Percentiles rank a stretch among this genome's conserved stretches.
These are phyloP conservation scores for Anneissia japonica DNA, from an alignment of 35 echinoderm and acorn worm species.

Conservation along the genomic window DNA sequence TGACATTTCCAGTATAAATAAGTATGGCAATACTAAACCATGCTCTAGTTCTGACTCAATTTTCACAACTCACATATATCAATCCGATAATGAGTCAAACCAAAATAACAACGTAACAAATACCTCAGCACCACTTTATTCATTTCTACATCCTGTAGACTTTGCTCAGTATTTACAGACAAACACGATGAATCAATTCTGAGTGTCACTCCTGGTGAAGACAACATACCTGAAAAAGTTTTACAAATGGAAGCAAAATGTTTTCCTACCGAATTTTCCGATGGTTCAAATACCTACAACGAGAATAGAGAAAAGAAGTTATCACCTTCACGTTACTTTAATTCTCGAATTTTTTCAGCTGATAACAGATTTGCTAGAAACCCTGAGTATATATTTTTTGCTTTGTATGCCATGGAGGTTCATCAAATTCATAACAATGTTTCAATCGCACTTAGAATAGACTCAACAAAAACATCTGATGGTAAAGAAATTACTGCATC, in stretches of 20 bases:
- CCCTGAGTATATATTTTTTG: no score
- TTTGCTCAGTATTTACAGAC: neutral
- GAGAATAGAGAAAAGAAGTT: neutral
- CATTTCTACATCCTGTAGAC: conserved; percentile 21
- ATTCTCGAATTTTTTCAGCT: neutral
- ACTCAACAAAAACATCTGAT: no score
- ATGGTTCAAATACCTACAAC: conserved; percentile 6
- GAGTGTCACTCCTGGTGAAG: conserved; percentile 16
- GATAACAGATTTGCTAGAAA: no score
- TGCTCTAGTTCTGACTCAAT: no score
- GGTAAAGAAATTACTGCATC: no score
- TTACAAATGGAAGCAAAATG: conserved; percentile 10
- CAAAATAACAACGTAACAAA: neutral
- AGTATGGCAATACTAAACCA: no score
- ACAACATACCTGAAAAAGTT: neutral
- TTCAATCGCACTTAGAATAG: no score
- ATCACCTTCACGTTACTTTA: neutral
- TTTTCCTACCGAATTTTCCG: conserved; percentile 12
- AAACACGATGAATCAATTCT: neutral
- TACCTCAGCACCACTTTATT: neutral
- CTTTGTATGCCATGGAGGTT: no score
- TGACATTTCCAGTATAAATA: no score
- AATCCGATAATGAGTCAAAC: no score
- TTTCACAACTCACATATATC: no score
- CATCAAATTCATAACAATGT: no score